Conservation (phyloP, 2,888 invertebrate genomes). For the Neria commutata region DNA sequence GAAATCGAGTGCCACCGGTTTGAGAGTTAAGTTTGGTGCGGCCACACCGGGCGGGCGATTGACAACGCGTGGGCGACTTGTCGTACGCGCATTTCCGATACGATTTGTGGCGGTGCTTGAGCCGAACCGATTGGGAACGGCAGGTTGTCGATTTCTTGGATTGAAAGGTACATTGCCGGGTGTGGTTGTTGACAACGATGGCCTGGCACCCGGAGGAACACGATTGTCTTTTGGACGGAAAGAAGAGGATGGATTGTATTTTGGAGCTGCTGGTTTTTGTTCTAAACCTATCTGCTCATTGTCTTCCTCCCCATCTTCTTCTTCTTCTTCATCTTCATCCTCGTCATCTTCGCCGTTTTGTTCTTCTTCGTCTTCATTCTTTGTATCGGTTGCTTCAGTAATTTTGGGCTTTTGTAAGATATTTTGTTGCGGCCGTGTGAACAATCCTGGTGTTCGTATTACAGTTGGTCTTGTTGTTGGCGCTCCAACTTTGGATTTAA, state of each 20-base stretch:
- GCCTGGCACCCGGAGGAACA: constrained; percentile 37
- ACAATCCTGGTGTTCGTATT: constrained; percentile 26
- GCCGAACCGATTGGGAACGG: constrained; percentile 12
- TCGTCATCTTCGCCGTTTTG: constrained; percentile 33
- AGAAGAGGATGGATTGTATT: constrained; percentile 23
- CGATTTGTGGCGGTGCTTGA: constrained; percentile 30
- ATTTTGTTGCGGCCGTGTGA: constrained; percentile 22
- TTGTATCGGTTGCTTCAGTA: constrained; percentile 28
- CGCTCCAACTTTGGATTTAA: constrained; percentile 18
- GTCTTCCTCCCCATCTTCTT: constrained; percentile 17
- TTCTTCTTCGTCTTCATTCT: constrained; percentile 34
- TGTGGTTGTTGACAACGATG: constrained; percentile 28
- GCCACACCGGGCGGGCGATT: constrained; percentile 52
- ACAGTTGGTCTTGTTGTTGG: constrained; percentile 13
- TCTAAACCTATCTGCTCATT: constrained; percentile 2
- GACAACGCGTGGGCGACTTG: constrained; percentile 47
- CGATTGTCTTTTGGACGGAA: constrained; percentile 40
- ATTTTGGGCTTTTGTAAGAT: constrained; percentile 28
- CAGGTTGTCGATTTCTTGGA: constrained; percentile 32
- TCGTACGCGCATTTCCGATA: constrained; percentile 35
- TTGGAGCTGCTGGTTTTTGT: constrained; percentile 22
- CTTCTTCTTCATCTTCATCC: constrained; percentile 20
- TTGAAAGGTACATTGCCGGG: constrained; percentile 40
- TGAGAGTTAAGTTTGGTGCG: constrained; percentile 47
- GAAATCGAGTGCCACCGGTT: constrained; percentile 53